Evolutionary conservation across 2,113 vertebrate genomes (phyloP), one percentile per base, ranked within the genome.

Genomic region (Muscicapa adusta): DNA sequence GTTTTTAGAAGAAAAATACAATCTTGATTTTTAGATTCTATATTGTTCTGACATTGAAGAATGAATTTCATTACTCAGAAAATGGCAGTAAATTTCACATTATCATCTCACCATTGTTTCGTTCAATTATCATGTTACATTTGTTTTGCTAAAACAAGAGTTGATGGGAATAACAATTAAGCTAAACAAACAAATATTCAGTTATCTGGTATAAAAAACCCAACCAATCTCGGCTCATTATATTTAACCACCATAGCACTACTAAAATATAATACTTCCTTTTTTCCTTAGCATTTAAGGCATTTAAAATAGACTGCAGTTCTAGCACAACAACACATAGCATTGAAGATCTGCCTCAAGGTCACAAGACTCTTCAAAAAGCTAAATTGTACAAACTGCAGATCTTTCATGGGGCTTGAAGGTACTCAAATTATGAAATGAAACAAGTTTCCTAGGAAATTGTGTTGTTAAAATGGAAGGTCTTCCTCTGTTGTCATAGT

Each of bases 401-500:
- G 23, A 33, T 25, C 23, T 76, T 93, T 38, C 25, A 25, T 34
- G 38, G 36, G 18, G 18, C 70, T 83, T 47, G 29, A 79, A 93
- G 71, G 19, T 14, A 63, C 31, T 82, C 36, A 60, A 40, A 93
- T 82, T 72, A 82, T 43, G 24, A 90, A 28, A 88, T 70, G 79
- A 73, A 91, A 48, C 10, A 82, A 34, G 29, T 73, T 94, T 89
- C 58, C 57, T 72, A 54, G 74, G 67, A 91, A 93, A 85, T 82
- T 11, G 38, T 20, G 31, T 65, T 4, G 3, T 88, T 94, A 71
- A 85, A 68, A 72, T 56, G 9, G 67, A 87, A 89, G n/a, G n/a
- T 67, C 53, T 93, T 50, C n/a, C 50, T 82, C 73, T 91, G 23
- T 91, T 76, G 53, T 65, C 77, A 88, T 31, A 82, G 25, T 82